Evolutionary conservation across 2,113 vertebrate genomes (phyloP).

Genomic region (Protomyctophum bolini): DNA sequence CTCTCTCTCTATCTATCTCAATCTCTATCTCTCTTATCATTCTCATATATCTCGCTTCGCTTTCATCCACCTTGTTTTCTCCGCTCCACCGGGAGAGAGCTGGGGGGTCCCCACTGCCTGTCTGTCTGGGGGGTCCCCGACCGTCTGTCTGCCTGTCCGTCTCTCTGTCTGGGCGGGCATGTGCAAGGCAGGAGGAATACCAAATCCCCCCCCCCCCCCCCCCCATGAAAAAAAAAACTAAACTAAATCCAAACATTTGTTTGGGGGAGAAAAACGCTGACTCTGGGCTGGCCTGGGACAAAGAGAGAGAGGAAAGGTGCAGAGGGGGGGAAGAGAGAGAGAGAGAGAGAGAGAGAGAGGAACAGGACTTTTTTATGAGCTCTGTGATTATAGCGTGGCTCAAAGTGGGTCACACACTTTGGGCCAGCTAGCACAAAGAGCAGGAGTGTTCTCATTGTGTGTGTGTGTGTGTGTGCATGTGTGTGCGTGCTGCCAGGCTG

Average conservation of each 20-base stretch:
- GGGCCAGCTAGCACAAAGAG: conserved; percentile 42
- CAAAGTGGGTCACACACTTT: conserved; percentile 58
- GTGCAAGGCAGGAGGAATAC: conserved; percentile 8
- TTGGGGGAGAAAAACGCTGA: conserved; percentile 18
- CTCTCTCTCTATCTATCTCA: neutral
- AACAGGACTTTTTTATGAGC: conserved; percentile 3
- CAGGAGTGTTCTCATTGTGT: conserved; percentile 47
- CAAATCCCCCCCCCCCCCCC: neutral
- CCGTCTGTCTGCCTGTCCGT: neutral
- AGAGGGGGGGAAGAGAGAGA: neutral
- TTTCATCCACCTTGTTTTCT: neutral
- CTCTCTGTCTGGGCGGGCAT: neutral
- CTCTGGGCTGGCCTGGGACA: neutral
- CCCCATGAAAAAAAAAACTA: neutral
- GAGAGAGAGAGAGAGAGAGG: neutral
- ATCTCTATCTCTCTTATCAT: neutral
- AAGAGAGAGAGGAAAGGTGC: neutral
- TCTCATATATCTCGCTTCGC: neutral
- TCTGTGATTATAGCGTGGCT: conserved; percentile 46
- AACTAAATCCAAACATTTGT: conserved; percentile 6
- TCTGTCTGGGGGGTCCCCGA: neutral
- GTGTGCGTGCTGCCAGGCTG: neutral
- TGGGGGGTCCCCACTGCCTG: conserved; percentile 1
- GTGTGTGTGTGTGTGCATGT: too few species aligned
- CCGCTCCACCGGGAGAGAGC: conserved; percentile 24